Conservation (phyloP, 2,113 vertebrate species). For the Cichladusa arquata region DNA sequence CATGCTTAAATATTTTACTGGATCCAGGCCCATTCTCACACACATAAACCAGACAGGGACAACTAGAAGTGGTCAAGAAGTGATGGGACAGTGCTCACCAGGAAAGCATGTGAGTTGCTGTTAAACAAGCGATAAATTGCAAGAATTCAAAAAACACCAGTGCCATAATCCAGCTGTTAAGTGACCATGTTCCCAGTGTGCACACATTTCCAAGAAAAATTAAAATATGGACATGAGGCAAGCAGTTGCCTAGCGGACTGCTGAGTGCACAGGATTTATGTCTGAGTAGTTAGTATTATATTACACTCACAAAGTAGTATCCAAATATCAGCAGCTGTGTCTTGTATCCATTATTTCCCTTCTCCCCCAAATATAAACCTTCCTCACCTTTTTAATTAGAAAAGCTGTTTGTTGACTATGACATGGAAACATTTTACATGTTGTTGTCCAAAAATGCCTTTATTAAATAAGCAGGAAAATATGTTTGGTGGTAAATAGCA, state of each 20-base stretch:
- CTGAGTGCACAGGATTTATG: conserved; percentile 25
- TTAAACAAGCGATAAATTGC: background rate
- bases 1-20: conserved; percentile 51
- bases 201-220: conserved; percentile 27
- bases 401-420: conserved; percentile 43
- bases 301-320: conserved; percentile 51
- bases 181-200: background rate
- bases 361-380: conserved; percentile 52
- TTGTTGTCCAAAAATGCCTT: conserved; percentile 27
- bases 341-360: conserved; percentile 46
- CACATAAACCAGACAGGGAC: background rate
- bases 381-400: conserved; percentile 61
- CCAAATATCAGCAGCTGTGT: conserved; percentile 58
- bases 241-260: conserved; percentile 2
- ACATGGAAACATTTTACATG: conserved; percentile 41
- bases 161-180: conserved; percentile 30
- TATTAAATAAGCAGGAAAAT: conserved; percentile 56
- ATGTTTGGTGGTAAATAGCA: conserved; percentile 36
- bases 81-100: background rate
- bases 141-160: background rate
- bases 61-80: background rate
- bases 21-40: conserved; percentile 40
- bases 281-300: conserved; percentile 38
- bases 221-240: conserved; percentile 3
- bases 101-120: background rate